A percentile compares a stretch with the other conserved stretches of the same genome.
These are phyloP conservation scores for Rhincodon typus DNA, from an alignment of 2,797 vertebrate species.

Conservation along the genomic window DNA sequence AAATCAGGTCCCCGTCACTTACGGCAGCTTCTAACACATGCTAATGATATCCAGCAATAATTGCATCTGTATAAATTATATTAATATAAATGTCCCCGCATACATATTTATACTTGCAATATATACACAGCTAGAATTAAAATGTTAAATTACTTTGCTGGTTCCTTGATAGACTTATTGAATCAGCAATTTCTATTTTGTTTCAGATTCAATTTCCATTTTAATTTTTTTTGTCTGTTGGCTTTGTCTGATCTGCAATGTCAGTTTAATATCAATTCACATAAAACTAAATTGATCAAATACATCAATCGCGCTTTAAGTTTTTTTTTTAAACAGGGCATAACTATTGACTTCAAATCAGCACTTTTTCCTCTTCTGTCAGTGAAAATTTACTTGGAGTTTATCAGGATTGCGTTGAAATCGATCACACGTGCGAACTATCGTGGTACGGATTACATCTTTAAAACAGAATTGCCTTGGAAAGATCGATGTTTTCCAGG, in stretches of 20 bases:
- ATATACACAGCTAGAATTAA: background rate
- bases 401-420: background rate
- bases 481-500: background rate
- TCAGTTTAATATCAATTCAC: background rate
- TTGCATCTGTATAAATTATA: constrained; percentile 29
- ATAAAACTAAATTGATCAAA: background rate
- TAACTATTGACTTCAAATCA: background rate
- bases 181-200: no score
- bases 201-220: no score
- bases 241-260: background rate
- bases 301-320: background rate
- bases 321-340: background rate
- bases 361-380: background rate
- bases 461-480: background rate
- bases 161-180: constrained; percentile 5
- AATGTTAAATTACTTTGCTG: constrained; percentile 26
- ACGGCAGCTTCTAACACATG: constrained; percentile 15
- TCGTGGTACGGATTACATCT: background rate
- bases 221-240: background rate
- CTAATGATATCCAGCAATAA: background rate
- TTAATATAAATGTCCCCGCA: constrained; percentile 18
- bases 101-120: constrained; percentile 21
- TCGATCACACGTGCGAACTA: background rate
- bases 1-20: constrained; percentile 34
- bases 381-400: background rate